A percentile compares a stretch with the other conserved stretches of the same genome.
Evolutionary conservation across 2,113 vertebrate species (phyloP).

Genomic region (Porphyrio hochstetteri): DNA sequence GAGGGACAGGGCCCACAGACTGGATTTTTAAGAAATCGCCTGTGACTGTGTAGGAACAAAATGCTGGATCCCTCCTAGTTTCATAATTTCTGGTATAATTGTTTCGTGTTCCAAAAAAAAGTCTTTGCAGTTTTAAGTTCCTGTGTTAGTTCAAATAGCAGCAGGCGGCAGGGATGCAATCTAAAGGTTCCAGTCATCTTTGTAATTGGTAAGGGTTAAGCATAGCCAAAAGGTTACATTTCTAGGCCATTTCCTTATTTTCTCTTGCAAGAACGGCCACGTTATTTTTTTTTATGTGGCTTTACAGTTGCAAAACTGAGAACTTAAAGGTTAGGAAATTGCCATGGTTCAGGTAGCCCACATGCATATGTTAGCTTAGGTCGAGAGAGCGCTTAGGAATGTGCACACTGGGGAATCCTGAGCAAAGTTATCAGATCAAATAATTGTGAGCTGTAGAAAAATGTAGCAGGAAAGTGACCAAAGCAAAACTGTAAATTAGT

Average conservation of each 20-base stretch:
- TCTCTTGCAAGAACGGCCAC: not conserved
- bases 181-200: not conserved
- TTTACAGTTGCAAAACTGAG: not conserved
- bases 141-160: not conserved
- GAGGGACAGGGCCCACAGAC: not conserved
- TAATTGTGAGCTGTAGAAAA: not conserved
- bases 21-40: not conserved
- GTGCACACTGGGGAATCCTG: not conserved
- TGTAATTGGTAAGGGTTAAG: not conserved
- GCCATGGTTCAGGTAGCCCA: not conserved
- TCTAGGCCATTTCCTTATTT: not conserved
- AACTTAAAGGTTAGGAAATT: not conserved
- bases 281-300: not conserved
- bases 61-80: not conserved
- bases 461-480: not conserved
- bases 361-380: not conserved
- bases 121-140: not conserved
- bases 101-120: not conserved
- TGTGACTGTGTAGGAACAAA: not conserved
- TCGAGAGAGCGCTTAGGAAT: not conserved
- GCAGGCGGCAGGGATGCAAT: not conserved
- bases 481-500: not conserved
- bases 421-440: not conserved
- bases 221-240: not conserved
- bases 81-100: not conserved